phyloP scores from a whole-genome alignment of 2,113 vertebrate genomes.

The Pao palembangensis region DNA sequence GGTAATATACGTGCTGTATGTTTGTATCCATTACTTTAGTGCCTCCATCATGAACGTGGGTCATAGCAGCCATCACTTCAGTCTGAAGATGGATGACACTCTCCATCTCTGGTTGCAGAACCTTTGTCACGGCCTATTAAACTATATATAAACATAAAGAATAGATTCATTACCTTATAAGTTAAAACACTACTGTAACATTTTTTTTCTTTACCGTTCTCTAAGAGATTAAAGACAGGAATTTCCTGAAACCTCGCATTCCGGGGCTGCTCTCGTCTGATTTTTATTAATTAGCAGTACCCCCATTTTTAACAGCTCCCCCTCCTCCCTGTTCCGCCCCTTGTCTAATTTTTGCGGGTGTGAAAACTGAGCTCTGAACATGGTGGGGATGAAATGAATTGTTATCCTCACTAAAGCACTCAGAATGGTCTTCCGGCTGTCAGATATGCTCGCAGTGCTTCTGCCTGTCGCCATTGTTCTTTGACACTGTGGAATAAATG shows the following conservation, averaged over 20 bases:
- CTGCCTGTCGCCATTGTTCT: conserved; percentile 56
- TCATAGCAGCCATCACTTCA: too few relatives aligned
- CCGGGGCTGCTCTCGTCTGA: conserved; percentile 37
- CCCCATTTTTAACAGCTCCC: conserved; percentile 18
- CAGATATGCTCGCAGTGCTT: conserved; percentile 38
- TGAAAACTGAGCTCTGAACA: conserved; percentile 43
- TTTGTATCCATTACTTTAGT: too few relatives aligned
- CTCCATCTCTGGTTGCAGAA: background rate
- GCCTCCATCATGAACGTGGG: too few relatives aligned
- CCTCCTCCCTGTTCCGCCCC: conserved; percentile 11
- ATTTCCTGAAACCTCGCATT: conserved; percentile 42
- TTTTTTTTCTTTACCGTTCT: conserved; percentile 12
- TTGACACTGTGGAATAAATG: conserved; percentile 47
- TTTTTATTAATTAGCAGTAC: conserved; percentile 61
- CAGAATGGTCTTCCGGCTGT: conserved; percentile 46
- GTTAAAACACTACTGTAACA: conserved; percentile 4
- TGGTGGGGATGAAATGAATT: conserved; percentile 50
- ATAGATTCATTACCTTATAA: background rate
- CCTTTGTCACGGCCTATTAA: background rate
- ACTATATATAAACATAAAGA: background rate
- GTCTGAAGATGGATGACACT: too few relatives aligned
- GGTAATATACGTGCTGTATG: too few relatives aligned
- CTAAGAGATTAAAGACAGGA: conserved; percentile 20
- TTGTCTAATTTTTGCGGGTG: conserved; percentile 28
- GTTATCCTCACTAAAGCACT: conserved; percentile 50